These are phyloP conservation scores for Drosophila azteca DNA, from an alignment of 1,140 invertebrate genomes.

Conservation along the genomic window DNA sequence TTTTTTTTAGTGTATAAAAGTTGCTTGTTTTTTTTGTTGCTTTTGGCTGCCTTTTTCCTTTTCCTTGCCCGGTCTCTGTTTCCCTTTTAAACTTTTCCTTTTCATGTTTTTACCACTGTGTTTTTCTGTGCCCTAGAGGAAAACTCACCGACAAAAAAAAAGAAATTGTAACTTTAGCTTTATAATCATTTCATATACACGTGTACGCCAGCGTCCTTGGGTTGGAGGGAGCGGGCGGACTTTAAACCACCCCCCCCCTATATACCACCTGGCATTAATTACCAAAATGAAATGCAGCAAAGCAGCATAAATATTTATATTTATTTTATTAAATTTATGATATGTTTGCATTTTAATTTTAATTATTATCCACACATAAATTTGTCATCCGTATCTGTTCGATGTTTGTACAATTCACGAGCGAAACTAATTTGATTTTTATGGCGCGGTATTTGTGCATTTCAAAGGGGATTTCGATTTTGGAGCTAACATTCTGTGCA, in stretches of 20 bases:
- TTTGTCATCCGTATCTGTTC: conserved; percentile 6
- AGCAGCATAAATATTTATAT: conserved; percentile 16
- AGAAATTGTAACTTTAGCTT: conserved; percentile 49
- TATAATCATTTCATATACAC: conserved; percentile 45
- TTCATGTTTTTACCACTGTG: conserved; percentile 47
- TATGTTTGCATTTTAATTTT: background rate
- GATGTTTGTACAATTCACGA: conserved; percentile 24
- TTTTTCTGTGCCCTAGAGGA: conserved; percentile 42
- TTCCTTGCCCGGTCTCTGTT: conserved; percentile 33
- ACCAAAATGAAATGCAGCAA: conserved; percentile 11
- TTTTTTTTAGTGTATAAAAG: conserved; percentile 36
- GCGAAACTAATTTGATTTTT: background rate
- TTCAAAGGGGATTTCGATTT: too few relatives aligned
- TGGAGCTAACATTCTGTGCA: too few relatives aligned
- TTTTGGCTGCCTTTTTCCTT: conserved; percentile 32
- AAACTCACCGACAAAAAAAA: conserved; percentile 23
- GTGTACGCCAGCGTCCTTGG: conserved; percentile 32
- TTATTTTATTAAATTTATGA: background rate
- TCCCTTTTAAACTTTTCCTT: conserved; percentile 55
- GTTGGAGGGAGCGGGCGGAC: background rate
- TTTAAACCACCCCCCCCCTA: background rate
- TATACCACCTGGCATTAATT: conserved; percentile 6
- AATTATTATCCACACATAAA: conserved; percentile 9
- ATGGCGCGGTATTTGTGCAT: too few relatives aligned
- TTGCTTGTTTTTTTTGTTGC: conserved; percentile 42